Evolutionary conservation across 2,888 invertebrate species (phyloP), one percentile per base, ranked within the genome.

Genomic region (Thumatha senex): DNA sequence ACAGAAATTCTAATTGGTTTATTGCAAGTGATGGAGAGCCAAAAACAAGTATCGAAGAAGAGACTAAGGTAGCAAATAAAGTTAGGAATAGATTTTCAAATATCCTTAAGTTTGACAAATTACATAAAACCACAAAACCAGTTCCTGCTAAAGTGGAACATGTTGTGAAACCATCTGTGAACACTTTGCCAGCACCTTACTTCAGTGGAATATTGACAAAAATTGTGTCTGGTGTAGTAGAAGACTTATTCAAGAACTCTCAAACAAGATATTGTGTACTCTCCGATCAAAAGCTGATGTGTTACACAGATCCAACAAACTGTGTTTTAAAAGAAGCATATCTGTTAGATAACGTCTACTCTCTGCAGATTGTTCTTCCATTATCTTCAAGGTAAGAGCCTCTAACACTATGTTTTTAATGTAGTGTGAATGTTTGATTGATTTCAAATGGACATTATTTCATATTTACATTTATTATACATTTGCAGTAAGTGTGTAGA

Each of bases 211-310:
- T 92, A 64, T 78, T 95, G 55, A 94, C 93, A 52, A 92, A 93
- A 67, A 87, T 93, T 35, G 89, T 92, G 4, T 89, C 90, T 7
- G 94, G 94, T 8, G 93, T 94, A 0, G 94, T 95, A 1, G 95
- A 95, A 63, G 95, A 95, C 60, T 86, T 95, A 49, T 93, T 96
- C 46, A 96, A 96, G 58, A 96, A 96, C 76, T 93, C 95, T 72
- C 95, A 95, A 57, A 93, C 93, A n/a, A 92, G 95, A 38, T 95
- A 94, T 83, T 95, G 95, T 73, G 93, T 95, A 36, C 79, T 97
- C 18, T 93, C 94, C 4, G 95, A 96, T 61, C 93, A 95, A 40
- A 95, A 95, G 72, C 86, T 97, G 29, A 92, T 94, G 60, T 96
- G 96, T 72, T 96, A 95, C 69, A 87, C 94, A 5, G 96, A 97